Base-by-base conservation (phyloP, 2,113 vertebrate genomes). In the Psilopsiagon aymara region DNA sequence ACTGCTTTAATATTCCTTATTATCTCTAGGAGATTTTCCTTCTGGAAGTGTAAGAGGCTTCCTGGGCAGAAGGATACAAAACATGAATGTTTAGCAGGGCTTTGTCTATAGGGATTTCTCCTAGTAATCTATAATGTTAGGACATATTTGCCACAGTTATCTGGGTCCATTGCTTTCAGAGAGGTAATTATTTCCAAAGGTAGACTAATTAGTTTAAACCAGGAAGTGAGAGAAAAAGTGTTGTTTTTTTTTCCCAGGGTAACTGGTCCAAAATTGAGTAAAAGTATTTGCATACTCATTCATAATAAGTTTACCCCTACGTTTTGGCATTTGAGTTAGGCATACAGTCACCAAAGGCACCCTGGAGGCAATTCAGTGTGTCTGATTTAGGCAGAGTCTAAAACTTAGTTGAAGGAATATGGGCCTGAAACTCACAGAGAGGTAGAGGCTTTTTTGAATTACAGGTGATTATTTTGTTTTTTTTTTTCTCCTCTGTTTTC, bases 391-490 rank as follows among this genome's bases (percentile, higher is more conserved):
- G 37, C 19, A 49, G 44, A 31, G 14, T 21, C 70, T 90, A 37
- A 33, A 52, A 9, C 44, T 73, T 29, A 64, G 28, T 13, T 88
- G 71, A 68, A 93, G 17, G 41, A 82, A 53, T 69, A 39, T 47
- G 21, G 17, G 44, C 16, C 59, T 85, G 27, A 85, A 82, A 62
- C 28, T 19, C 15, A 35, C 23, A 80, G 31, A 33, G 19, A 82
- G 15, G 5, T 60, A 78, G 62, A 80, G 14, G 35, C 16, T 21
- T 46, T 80, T 91, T 64, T 62, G 39, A 89, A 79, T 69, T 53
- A 37, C 1, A 6, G 12, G 21, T 71, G 11, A 0, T 10, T 59
- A 33, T 10, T 59, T 59, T 35, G 57, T 1, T 5, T 23, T 23
- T 60, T 23, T 60, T 24, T 39, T 68, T 68, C 66, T 74, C 15